Base-by-base conservation (phyloP, 2,113 vertebrate genomes). In the Notothenia coriiceps region DNA sequence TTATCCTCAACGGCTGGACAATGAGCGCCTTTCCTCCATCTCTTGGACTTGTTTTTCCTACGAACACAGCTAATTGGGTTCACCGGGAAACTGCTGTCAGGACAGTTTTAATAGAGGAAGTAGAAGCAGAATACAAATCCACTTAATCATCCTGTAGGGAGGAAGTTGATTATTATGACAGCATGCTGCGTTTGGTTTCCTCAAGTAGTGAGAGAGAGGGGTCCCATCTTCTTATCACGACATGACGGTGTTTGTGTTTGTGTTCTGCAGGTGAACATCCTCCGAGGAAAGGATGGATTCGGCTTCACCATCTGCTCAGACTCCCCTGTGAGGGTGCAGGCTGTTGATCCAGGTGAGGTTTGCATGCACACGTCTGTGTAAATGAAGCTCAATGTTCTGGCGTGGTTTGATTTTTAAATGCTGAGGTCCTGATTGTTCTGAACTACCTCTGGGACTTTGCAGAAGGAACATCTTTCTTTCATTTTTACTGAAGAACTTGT, bases 231-330 rank as follows among this genome's bases (percentile, higher is more conserved):
- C 5, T 6, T 20, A 22, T 70, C 62, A 35, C 17, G 22, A 55
- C 65, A 6, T 71, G 20, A 82, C 15, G 68, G 18, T 54, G 29
- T 67, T 8, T 72, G 66, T 84, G 50, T 83, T 40, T 74, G 35
- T 63, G 69, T 87, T 70, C 29, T 95, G 74, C 93, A 98, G 98
- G 96, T 99, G 74, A 97, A 95, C 0, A 98, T 98, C 88, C 96
- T 95, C 75, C 96, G 97, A 91, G 97, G 97, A 83, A 96, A 93
- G 25, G 96, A 98, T 60, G 97, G 97, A 71, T 98, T 97, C 75
- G 98, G 98, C 85, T 99, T 99, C 94, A 99, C 98, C 44, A 99
- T 99, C 95, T 98, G 97, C 96, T 99, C 97, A 0, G 97, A 99
- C 87, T 96, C 98, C 74, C 97, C 98, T 0, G 97, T 99, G 73